Base-by-base conservation (phyloP, 2,888 invertebrate species). In the Spodoptera picta region DNA sequence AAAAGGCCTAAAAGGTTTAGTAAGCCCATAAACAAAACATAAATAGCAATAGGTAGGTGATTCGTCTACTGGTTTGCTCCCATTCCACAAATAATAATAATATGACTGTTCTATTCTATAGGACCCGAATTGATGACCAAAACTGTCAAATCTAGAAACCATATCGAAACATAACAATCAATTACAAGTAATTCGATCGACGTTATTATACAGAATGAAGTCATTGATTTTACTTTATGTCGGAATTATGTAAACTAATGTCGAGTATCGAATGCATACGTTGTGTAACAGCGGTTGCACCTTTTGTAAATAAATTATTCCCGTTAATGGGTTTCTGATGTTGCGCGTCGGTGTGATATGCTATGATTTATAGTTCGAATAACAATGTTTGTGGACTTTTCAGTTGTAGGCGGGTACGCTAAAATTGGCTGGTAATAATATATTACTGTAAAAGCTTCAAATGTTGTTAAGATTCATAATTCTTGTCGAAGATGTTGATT, bases 321-420 rank as follows among this genome's bases (percentile, higher is more conserved):
- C 12, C 56, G 54, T 65, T 85, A 86, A 85, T 85, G 83, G 74
- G 64, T 77, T 83, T 83, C 51, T 72, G 66, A 76, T 82, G 82
- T 85, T 79, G 82, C 77, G 66, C 71, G 75, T 75, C 78, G 72
- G 77, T 87, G 78, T 83, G 80, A 85, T 66, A 73, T 31, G 59
- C n/a, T n/a, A n/a, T n/a, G n/a, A n/a, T n/a, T n/a, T 81, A 79
- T 79, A 79, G 67, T 60, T 66, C 49, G 63, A 63, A 78, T 79
- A 80, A 77, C 78, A 79, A 73, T 79, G 75, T 83, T 80, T 64
- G 72, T 73, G 47, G 65, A 60, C 55, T 65, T 72, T 81, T 73
- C 65, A 65, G 69, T 63, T 60, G 81, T 80, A 73, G 79, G 75
- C 65, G 79, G 70, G 59, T 66, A 51, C 62, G 62, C 67, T 80